Evolutionary conservation across 2,797 vertebrate species (phyloP).

Genomic region (Paratrypauchen microcephalus): DNA sequence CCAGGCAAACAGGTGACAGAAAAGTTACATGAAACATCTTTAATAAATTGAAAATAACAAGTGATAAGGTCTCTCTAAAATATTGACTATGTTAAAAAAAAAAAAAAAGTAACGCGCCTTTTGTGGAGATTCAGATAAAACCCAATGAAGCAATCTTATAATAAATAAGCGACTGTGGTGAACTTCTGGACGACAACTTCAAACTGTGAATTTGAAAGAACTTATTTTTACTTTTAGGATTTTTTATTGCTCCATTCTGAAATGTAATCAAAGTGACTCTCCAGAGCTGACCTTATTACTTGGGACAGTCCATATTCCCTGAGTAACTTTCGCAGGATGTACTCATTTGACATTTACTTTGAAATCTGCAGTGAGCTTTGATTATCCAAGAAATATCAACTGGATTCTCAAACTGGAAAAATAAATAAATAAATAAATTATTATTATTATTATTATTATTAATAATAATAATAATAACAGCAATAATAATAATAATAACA

Average conservation of each 20-base stretch:
- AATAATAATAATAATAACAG: no score
- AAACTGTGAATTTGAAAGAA: neutral
- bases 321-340: neutral
- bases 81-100: neutral
- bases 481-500: no score
- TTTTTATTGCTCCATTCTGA: slow-evolving; percentile 1
- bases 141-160: neutral
- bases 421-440: no score
- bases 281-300: slow-evolving; percentile 11
- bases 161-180: neutral
- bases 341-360: slow-evolving; percentile 3
- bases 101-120: neutral
- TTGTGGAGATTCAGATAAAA: slow-evolving; percentile 2
- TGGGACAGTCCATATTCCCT: neutral
- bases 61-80: neutral
- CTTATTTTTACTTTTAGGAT: neutral
- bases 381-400: neutral
- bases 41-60: neutral
- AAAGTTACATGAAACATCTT: neutral
- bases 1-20: no score
- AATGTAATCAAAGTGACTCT: slow-evolving; percentile 13
- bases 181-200: neutral
- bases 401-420: neutral
- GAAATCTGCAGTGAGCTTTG: neutral
- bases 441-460: no score